These are phyloP conservation scores for Neodiprion lecontei DNA, from an alignment of 1,140 invertebrate species.

Conservation along the genomic window DNA sequence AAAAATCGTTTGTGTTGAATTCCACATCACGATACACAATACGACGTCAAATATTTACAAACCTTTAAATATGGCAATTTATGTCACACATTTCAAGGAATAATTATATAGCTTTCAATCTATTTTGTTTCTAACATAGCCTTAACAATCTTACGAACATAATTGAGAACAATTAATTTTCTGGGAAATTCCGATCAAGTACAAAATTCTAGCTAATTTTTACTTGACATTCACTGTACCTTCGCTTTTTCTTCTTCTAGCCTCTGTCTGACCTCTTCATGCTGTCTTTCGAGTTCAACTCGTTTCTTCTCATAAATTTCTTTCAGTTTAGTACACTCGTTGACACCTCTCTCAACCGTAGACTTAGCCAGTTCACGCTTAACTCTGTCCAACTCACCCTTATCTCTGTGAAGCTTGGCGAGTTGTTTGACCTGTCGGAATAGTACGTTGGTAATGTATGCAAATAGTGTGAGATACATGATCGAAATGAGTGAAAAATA, in stretches of 20 bases:
- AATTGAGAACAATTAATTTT: too few relatives aligned
- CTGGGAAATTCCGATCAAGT: too few relatives aligned
- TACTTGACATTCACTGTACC: constrained; percentile 57
- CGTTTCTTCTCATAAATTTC: constrained; percentile 77
- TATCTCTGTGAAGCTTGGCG: constrained; percentile 82
- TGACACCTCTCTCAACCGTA: constrained; percentile 83
- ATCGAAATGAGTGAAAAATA: not conserved
- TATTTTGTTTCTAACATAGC: too few relatives aligned
- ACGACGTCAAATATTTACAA: too few relatives aligned
- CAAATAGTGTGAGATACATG: not conserved
- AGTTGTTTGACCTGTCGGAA: constrained; percentile 69
- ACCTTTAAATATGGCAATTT: too few relatives aligned
- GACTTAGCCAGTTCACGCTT: constrained; percentile 77
- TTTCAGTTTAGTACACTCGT: constrained; percentile 78
- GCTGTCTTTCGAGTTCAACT: constrained; percentile 77
- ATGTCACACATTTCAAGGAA: too few relatives aligned
- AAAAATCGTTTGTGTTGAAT: not conserved
- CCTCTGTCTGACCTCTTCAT: constrained; percentile 76
- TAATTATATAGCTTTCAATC: too few relatives aligned
- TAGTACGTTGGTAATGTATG: not conserved
- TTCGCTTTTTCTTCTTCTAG: constrained; percentile 75
- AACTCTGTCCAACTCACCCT: constrained; percentile 84
- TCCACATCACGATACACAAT: too few relatives aligned
- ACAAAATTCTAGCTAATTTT: not conserved
- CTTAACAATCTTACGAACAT: too few relatives aligned